These are phyloP conservation scores for Folsomia manolachei DNA, from an alignment of 2,888 invertebrate genomes.

Conservation along the genomic window DNA sequence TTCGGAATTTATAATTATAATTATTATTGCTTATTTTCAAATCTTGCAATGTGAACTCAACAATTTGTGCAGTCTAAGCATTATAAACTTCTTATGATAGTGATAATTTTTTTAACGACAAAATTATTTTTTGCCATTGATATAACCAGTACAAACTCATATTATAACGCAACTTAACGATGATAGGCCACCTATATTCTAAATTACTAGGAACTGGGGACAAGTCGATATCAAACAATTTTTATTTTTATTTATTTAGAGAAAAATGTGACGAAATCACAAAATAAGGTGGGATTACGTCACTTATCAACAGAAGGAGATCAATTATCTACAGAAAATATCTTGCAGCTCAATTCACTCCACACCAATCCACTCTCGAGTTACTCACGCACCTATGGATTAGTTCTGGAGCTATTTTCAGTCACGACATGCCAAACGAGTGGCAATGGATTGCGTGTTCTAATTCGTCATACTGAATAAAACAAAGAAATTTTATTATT, in stretches of 20 bases:
- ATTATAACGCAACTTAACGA: too few species aligned
- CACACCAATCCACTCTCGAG: too few species aligned
- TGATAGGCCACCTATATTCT: too few species aligned
- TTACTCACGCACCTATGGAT: neutral
- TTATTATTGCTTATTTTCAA: neutral
- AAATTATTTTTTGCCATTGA: too few species aligned
- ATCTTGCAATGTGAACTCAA: neutral
- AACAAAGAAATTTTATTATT: neutral
- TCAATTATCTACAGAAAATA: too few species aligned
- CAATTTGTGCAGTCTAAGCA: neutral
- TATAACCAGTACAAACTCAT: too few species aligned
- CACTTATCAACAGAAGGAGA: too few species aligned
- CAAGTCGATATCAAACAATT: too few species aligned
- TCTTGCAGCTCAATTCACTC: too few species aligned
- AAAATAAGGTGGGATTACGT: neutral
- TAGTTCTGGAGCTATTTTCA: too few species aligned
- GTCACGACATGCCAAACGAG: neutral
- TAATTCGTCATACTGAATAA: neutral
- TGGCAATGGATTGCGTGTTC: neutral
- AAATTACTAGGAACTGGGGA: too few species aligned
- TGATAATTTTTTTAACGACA: neutral
- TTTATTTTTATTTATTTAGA: neutral
- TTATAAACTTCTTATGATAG: neutral
- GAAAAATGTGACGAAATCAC: neutral
- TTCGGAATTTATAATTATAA: constrained; percentile 8